Conservation (phyloP, 2,797 vertebrate species). For the Diplodus puntazzo region DNA sequence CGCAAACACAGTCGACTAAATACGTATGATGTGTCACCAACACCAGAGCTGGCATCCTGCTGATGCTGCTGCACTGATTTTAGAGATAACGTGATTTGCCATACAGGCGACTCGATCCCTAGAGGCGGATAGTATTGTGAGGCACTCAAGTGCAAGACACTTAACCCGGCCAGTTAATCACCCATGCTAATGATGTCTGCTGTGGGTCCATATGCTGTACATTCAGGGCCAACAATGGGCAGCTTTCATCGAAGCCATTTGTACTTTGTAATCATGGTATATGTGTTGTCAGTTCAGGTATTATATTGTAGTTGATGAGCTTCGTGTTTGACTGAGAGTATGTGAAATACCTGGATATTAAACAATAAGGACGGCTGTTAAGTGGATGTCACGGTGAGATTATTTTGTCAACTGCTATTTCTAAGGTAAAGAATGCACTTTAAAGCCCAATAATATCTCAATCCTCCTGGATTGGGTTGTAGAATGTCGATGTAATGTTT, state of each 20-base stretch:
- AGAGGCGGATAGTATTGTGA: slow-evolving; percentile 60
- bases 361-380: neutral
- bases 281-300: slow-evolving; percentile 35
- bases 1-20: slow-evolving; percentile 55
- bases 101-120: slow-evolving; percentile 50
- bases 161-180: slow-evolving; percentile 83
- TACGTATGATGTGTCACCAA: slow-evolving; percentile 43
- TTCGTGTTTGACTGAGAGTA: slow-evolving; percentile 12
- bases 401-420: neutral
- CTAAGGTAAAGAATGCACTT: neutral
- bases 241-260: slow-evolving; percentile 58
- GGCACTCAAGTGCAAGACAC: slow-evolving; percentile 67
- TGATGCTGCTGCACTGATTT: slow-evolving; percentile 46
- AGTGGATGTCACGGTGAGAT: neutral
- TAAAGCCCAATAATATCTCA: neutral
- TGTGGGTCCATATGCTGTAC: slow-evolving; percentile 76
- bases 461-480: neutral
- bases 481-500: neutral
- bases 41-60: slow-evolving; percentile 30
- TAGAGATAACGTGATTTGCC: slow-evolving; percentile 41
- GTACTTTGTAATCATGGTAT: slow-evolving; percentile 34
- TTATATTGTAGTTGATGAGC: slow-evolving; percentile 13
- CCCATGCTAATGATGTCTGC: slow-evolving; percentile 78
- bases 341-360: neutral
- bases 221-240: slow-evolving; percentile 64